Evolutionary conservation across 30 jellyfish, hydroid and myxozoan species (phyloP).

Genomic region (Aurelia aurita complex sp. Pacific): DNA sequence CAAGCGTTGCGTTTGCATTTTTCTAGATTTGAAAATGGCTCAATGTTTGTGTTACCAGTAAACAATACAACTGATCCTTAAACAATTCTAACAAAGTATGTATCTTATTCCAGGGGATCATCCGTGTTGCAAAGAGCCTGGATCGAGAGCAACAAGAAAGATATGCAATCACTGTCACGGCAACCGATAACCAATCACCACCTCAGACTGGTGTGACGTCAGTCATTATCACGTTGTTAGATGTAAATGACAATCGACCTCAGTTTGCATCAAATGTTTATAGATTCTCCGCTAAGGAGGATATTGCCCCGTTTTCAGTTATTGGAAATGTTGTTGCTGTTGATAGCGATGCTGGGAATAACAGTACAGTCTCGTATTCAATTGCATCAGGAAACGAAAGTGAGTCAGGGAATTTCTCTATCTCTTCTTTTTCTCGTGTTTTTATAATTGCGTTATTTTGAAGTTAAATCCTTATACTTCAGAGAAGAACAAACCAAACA

Average conservation of each 20-base stretch:
- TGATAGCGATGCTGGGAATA: slow-evolving; percentile 69
- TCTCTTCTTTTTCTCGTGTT: too few species aligned
- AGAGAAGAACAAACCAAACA: too few species aligned
- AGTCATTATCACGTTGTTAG: slow-evolving; percentile 58
- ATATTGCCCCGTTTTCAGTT: slow-evolving; percentile 10
- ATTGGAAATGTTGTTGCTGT: slow-evolving; percentile 60
- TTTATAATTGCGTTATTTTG: too few species aligned
- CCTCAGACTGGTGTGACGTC: slow-evolving; percentile 59
- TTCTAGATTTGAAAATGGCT: too few species aligned
- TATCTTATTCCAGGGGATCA: slow-evolving; percentile 28
- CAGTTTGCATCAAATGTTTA: slow-evolving; percentile 36
- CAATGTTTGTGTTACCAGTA: too few species aligned
- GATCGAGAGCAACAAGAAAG: slow-evolving; percentile 58
- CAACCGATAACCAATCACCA: slow-evolving; percentile 53
- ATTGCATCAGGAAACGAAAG: slow-evolving; percentile 57
- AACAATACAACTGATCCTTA: too few species aligned
- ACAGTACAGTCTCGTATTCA: slow-evolving; percentile 43
- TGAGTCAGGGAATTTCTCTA: not conserved
- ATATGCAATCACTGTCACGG: slow-evolving; percentile 58
- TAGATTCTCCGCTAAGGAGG: slow-evolving; percentile 58
- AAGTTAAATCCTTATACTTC: too few species aligned
- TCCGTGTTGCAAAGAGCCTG: slow-evolving; percentile 46
- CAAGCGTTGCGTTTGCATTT: too few species aligned
- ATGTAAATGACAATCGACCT: slow-evolving; percentile 85
- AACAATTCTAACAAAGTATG: too few species aligned